phyloP scores from a whole-genome alignment of 2,888 invertebrate genomes.

The Octonoba sinensis region DNA sequence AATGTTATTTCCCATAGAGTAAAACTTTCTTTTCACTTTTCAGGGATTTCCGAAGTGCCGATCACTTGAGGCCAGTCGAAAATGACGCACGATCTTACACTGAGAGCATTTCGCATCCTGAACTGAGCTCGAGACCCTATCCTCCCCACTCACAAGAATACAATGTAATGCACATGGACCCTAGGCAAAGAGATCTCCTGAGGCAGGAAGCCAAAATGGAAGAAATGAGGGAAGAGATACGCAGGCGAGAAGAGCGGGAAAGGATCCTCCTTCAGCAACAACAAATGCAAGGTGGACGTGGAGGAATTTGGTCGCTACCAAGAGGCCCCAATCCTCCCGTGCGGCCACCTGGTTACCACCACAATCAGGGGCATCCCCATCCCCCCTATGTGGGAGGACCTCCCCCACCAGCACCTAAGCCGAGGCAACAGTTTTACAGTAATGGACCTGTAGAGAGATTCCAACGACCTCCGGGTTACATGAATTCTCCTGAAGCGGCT shows the following conservation, averaged over 20 bases:
- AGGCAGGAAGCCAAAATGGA: slow-evolving; percentile 69
- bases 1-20: no score
- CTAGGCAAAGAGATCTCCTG: slow-evolving; percentile 68
- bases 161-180: slow-evolving; percentile 56
- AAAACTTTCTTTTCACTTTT: not conserved
- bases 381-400: slow-evolving; percentile 63
- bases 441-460: slow-evolving; percentile 27
- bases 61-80: slow-evolving; percentile 36
- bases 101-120: slow-evolving; percentile 43
- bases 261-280: slow-evolving; percentile 52
- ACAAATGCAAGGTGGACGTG: slow-evolving; percentile 53
- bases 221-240: slow-evolving; percentile 86
- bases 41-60: slow-evolving; percentile 56
- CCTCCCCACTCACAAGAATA: slow-evolving; percentile 43
- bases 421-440: slow-evolving; percentile 67
- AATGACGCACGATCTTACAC: slow-evolving; percentile 36
- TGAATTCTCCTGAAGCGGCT: slow-evolving; percentile 72
- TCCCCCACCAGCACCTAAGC: slow-evolving; percentile 68
- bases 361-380: slow-evolving; percentile 33
- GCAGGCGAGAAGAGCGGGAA: slow-evolving; percentile 74
- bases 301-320: slow-evolving; percentile 47
- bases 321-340: slow-evolving; percentile 43
- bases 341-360: slow-evolving; percentile 33
- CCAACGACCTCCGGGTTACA: slow-evolving; percentile 78
- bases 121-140: slow-evolving; percentile 29